Percentiles rank a stretch among this genome's conserved stretches.
These are phyloP conservation scores for Drosophila greeni DNA, from an alignment of 2,888 invertebrate species.

Conservation along the genomic window DNA sequence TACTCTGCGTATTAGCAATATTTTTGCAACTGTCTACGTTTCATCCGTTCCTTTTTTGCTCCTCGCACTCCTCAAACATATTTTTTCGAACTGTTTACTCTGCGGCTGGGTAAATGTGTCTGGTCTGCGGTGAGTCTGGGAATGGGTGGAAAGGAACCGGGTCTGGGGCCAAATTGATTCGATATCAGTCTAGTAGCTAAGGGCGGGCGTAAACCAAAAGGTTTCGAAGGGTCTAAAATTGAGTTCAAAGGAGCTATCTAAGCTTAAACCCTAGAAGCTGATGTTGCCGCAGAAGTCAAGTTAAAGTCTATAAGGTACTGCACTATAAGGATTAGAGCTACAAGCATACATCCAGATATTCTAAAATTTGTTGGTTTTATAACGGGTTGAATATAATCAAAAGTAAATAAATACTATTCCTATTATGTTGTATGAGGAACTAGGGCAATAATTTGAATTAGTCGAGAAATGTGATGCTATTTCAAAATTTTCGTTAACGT, in stretches of 20 bases:
- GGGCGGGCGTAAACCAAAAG: slow-evolving; percentile 1
- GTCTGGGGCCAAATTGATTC: slow-evolving; percentile 55
- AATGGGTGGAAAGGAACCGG: slow-evolving; percentile 3
- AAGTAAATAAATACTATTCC: neutral
- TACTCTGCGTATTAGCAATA: slow-evolving; percentile 67
- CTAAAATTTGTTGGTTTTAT: neutral
- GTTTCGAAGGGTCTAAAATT: neutral
- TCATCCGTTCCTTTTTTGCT: slow-evolving; percentile 44
- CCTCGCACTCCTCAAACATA: slow-evolving; percentile 4
- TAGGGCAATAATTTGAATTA: neutral
- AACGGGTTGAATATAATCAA: neutral
- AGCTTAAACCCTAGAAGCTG: no score
- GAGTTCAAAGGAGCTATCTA: neutral
- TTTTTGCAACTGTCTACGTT: slow-evolving; percentile 62
- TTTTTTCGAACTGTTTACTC: slow-evolving; percentile 40
- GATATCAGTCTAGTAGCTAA: slow-evolving; percentile 39
- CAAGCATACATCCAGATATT: neutral
- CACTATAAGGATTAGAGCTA: neutral
- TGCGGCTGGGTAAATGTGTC: slow-evolving; percentile 51
- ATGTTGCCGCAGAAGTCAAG: neutral
- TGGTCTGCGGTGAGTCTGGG: slow-evolving; percentile 44
- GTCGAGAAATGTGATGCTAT: neutral
- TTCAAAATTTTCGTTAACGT: no score
- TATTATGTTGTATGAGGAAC: no score
- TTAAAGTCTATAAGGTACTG: neutral